These are phyloP conservation scores for Yponomeuta plumbellus DNA, from an alignment of 2,888 invertebrate species.

Conservation along the genomic window DNA sequence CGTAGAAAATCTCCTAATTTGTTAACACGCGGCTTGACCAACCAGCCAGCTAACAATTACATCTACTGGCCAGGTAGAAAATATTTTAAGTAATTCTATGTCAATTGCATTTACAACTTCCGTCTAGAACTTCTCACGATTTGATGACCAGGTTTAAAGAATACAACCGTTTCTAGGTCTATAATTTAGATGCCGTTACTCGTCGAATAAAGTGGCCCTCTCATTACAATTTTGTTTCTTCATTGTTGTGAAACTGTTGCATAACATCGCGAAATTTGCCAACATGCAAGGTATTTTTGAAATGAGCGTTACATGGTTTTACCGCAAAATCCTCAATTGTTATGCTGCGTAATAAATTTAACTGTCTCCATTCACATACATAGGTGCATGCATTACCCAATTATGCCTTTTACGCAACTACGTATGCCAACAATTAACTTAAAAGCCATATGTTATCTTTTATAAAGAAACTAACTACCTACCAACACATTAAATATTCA, in stretches of 20 bases:
- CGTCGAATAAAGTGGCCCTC: not conserved
- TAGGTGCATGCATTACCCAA: not conserved
- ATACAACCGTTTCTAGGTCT: not conserved
- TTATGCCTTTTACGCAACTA: not conserved
- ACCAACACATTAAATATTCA: too few species aligned
- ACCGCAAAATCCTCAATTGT: not conserved
- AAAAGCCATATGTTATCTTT: too few species aligned
- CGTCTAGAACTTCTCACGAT: not conserved
- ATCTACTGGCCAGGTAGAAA: not conserved
- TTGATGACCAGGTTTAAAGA: not conserved
- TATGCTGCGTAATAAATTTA: not conserved
- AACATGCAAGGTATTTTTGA: not conserved
- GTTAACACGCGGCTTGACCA: too few species aligned
- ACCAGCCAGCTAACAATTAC: too few species aligned
- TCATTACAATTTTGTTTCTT: not conserved
- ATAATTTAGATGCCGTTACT: slow-evolving; percentile 4
- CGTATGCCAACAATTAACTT: not conserved
- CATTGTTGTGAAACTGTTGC: slow-evolving; percentile 6
- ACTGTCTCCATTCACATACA: not conserved
- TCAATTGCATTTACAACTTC: not conserved
- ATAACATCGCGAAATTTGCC: not conserved
- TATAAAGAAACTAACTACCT: too few species aligned
- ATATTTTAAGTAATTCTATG: not conserved
- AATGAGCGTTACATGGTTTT: not conserved
- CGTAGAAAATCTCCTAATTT: too few species aligned